Percentiles rank a stretch among this genome's conserved stretches.
Conservation (phyloP, 2,888 invertebrate genomes). For the Fissipunctia ypsillon region DNA sequence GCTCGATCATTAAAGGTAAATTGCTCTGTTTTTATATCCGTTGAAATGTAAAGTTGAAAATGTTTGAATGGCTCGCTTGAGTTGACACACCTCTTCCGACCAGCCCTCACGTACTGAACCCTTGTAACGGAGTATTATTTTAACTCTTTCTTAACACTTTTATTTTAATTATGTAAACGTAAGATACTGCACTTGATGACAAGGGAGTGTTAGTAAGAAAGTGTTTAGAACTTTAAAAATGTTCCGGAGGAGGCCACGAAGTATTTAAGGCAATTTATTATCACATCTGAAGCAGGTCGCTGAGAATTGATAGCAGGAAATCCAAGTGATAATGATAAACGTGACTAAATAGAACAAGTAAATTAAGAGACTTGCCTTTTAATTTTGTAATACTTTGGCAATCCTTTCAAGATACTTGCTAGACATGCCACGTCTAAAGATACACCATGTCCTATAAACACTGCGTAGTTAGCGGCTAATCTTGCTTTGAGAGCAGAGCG, state of each 20-base stretch:
- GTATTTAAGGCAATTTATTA: constrained; percentile 52
- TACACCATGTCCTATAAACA: too few species aligned
- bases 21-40: constrained; percentile 85
- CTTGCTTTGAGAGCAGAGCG: not conserved
- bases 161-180: constrained; percentile 65
- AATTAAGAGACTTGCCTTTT: not conserved
- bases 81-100: constrained; percentile 67
- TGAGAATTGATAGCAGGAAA: constrained; percentile 17
- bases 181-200: constrained; percentile 24
- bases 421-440: not conserved
- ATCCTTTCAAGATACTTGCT: not conserved
- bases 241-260: constrained; percentile 41
- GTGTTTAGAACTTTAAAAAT: constrained; percentile 47
- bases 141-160: constrained; percentile 62
- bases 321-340: constrained; percentile 16
- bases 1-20: constrained; percentile 87
- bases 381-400: not conserved
- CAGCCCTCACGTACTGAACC: constrained; percentile 57
- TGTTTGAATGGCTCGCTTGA: constrained; percentile 77
- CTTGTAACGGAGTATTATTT: constrained; percentile 53
- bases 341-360: constrained; percentile 12
- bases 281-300: constrained; percentile 46
- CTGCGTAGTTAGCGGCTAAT: too few species aligned
- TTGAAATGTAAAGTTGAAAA: constrained; percentile 83
- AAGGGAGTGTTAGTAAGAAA: constrained; percentile 35